Conservation (phyloP, 2,797 vertebrate genomes). For the Momotus momota region DNA sequence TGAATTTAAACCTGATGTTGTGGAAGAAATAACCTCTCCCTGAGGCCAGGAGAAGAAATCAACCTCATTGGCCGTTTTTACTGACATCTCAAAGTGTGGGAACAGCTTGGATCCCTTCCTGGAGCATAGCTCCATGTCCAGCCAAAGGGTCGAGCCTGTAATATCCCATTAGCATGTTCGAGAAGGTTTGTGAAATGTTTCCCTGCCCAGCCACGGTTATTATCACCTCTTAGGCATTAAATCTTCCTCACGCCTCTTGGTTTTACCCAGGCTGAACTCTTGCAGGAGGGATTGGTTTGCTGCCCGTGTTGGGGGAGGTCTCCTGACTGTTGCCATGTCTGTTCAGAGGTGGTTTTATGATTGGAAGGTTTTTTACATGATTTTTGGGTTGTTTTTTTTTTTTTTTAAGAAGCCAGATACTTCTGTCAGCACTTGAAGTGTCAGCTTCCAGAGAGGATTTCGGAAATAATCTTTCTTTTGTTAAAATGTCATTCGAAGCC, state of each 20-base stretch:
- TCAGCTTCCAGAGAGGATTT: background rate
- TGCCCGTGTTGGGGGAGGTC: background rate
- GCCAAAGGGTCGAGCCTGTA: background rate
- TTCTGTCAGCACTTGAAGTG: background rate
- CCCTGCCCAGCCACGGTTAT: background rate
- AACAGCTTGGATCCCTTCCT: background rate
- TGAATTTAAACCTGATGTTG: background rate
- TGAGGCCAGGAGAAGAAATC: background rate
- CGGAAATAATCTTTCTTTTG: background rate
- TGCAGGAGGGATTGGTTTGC: background rate
- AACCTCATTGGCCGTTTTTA: background rate
- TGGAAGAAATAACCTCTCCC: background rate
- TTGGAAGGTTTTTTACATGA: background rate
- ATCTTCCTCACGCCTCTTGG: background rate
- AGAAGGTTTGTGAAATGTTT: background rate
- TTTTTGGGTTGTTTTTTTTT: background rate
- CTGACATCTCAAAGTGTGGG: background rate
- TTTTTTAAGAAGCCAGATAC: background rate
- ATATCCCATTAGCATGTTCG: rapidly evolving
- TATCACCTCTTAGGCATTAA: background rate
- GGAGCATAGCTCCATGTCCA: background rate
- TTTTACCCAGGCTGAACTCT: background rate
- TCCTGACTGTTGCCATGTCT: background rate
- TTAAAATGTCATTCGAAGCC: background rate
- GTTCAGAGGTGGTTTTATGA: background rate